Conservation (phyloP, 2,797 vertebrate species). For the Bradypodion ventrale region DNA sequence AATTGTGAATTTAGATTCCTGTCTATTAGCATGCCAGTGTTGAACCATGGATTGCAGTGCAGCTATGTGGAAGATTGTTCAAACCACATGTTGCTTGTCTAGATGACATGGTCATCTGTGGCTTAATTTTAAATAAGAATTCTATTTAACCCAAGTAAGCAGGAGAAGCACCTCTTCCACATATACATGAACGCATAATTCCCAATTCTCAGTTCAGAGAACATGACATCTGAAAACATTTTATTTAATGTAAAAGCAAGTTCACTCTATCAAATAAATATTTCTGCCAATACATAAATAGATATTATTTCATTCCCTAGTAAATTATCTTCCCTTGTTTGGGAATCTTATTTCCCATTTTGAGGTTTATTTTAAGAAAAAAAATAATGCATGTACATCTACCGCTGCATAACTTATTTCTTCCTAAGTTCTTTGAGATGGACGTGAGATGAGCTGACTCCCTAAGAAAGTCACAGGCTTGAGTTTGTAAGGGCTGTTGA, state of each 20-base stretch:
- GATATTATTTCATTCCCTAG: not conserved
- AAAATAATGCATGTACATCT: not conserved
- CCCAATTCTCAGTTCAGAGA: not conserved
- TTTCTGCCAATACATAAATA: not conserved
- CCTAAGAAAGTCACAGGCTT: too few relatives aligned
- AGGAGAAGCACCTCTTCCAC: too few relatives aligned
- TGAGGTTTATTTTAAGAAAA: not conserved
- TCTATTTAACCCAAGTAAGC: too few relatives aligned
- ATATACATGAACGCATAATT: not conserved
- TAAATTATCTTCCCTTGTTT: not conserved
- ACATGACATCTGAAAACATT: not conserved
- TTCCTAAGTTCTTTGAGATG: too few relatives aligned
- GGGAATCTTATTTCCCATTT: not conserved
- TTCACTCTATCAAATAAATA: not conserved
- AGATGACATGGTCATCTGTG: not conserved
- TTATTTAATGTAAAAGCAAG: too few relatives aligned
- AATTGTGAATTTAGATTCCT: not conserved
- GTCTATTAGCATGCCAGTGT: not conserved
- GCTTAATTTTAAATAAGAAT: too few relatives aligned
- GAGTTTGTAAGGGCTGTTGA: too few relatives aligned
- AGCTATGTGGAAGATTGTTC: too few relatives aligned
- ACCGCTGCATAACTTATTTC: not conserved
- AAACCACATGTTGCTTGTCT: not conserved
- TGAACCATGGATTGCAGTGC: not conserved
- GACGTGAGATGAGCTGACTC: too few relatives aligned